Percentiles rank a stretch among this genome's conserved stretches.
Evolutionary conservation across 2,888 invertebrate species (phyloP).

Genomic region (Diplazon laetatorius): DNA sequence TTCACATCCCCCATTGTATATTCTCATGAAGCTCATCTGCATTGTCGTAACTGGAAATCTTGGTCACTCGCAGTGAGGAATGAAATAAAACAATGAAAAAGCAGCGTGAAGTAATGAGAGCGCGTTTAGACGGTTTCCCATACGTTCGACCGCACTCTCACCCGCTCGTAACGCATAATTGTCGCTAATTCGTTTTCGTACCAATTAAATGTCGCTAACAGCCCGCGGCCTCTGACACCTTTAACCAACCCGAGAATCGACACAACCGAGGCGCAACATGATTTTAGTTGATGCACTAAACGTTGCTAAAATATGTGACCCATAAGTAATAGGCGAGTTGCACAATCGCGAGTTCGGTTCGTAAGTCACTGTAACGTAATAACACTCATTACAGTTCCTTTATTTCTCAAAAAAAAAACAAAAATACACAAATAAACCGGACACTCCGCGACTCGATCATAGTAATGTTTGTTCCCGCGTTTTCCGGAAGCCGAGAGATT

Average conservation of each 20-base stretch:
- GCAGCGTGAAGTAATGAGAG: constrained; percentile 13
- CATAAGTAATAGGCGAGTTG: constrained; percentile 65
- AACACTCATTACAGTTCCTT: no score
- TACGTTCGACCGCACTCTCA: constrained; percentile 6
- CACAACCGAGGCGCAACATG: constrained; percentile 70
- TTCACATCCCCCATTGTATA: no score
- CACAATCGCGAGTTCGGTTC: constrained; percentile 23
- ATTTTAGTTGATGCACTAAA: constrained; percentile 74
- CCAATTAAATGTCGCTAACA: constrained; percentile 72
- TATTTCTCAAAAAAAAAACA: no score
- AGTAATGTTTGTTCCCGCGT: no score
- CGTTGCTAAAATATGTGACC: constrained; percentile 79
- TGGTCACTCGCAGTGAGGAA: neutral
- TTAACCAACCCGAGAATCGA: constrained; percentile 71
- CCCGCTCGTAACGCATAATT: constrained; percentile 61
- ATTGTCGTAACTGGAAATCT: neutral
- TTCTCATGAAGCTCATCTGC: neutral
- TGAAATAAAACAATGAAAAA: neutral
- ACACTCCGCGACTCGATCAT: no score
- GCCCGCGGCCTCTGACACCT: constrained; percentile 62
- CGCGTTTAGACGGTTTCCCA: neutral
- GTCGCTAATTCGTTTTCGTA: constrained; percentile 72
- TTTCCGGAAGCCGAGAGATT: no score
- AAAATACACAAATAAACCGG: no score
- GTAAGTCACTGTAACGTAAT: no score